Percentiles rank a stretch among this genome's conserved stretches.
Conservation (phyloP, 2,888 invertebrate species). For the Polydrusus pterygomalis region DNA sequence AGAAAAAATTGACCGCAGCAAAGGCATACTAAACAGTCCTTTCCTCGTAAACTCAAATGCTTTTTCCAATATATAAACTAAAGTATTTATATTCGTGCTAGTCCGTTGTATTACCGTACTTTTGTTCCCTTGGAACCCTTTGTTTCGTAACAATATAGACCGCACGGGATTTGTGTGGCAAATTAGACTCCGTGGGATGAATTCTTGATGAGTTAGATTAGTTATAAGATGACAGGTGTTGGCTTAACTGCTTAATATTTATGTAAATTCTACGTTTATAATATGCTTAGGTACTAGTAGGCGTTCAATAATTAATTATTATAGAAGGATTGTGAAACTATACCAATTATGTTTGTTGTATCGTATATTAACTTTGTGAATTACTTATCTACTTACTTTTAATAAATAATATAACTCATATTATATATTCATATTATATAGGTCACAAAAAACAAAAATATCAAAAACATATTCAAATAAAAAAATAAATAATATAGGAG, state of each 20-base stretch:
- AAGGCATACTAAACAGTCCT: conserved; percentile 15
- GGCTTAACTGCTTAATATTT: conserved; percentile 58
- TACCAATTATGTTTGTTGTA: too few relatives aligned
- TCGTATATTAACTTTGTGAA: not conserved
- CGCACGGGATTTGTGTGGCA: conserved; percentile 66
- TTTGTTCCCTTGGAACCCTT: conserved; percentile 44
- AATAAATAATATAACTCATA: too few relatives aligned
- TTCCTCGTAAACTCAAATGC: not conserved
- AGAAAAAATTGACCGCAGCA: not conserved
- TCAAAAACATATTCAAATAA: too few relatives aligned
- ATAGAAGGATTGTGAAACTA: too few relatives aligned
- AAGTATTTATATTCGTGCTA: conserved; percentile 31
- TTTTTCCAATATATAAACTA: conserved; percentile 30
- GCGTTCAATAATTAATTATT: not conserved
- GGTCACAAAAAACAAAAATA: too few relatives aligned
- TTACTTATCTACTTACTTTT: not conserved
- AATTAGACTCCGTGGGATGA: conserved; percentile 69
- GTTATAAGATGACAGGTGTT: conserved; percentile 68
- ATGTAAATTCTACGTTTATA: conserved; percentile 25
- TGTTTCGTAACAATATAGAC: conserved; percentile 59
- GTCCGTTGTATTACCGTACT: conserved; percentile 34
- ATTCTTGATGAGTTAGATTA: conserved; percentile 68
- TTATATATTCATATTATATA: too few relatives aligned
- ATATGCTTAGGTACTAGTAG: not conserved
- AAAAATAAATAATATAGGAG: too few relatives aligned